Evolutionary conservation across 2,888 invertebrate genomes (phyloP), one percentile per base, ranked within the genome.

Genomic region (Cryptus viduatorius): DNA sequence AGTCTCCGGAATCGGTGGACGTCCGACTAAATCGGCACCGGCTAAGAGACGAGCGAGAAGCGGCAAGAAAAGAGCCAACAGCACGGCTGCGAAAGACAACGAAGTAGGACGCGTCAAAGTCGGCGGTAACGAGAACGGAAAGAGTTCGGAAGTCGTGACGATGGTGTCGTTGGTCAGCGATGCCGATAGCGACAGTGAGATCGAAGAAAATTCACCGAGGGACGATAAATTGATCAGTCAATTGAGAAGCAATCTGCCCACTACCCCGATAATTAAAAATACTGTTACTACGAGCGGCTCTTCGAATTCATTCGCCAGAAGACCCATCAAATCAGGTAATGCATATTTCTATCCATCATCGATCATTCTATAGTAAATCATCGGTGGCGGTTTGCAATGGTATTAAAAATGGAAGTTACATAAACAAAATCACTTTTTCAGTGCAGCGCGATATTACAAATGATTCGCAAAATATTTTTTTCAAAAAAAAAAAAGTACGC

Each of bases 141-240:
- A 88, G 79, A 86, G 78, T 61, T 73, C 87, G 1, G 94, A 94
- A 68, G 92, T 96, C 48, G 95, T 96, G 0, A 96, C 96, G 0
- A 95, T 96, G 95, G 96, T 96, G 0, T 96, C 96, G 0, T 92
- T 96, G 64, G 94, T 96, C 3, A 96, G 96, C 89, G 96, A 96
- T 0, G 95, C 95, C 19, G 96, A 95, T 53, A 96, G 96, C 89
- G 96, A 96, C 79, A 95, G 94, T 24, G 96, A 96, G 44, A 87
- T 88, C 53, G 92, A 92, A 24, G 89, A 90, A 14, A 91, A 90
- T 82, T 93, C 92, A 31, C 90, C 90, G 0, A 86, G 90, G 1
- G 93, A 93, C 53, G 91, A 93, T 69, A 93, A 93, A 81, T 87
- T 93, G 19, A 93, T 94, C 75, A 89, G 90, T 48, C 91, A 93